These are phyloP conservation scores for Rotaria magnacalcarata DNA, from an alignment of 2,888 invertebrate species.

Conservation along the genomic window DNA sequence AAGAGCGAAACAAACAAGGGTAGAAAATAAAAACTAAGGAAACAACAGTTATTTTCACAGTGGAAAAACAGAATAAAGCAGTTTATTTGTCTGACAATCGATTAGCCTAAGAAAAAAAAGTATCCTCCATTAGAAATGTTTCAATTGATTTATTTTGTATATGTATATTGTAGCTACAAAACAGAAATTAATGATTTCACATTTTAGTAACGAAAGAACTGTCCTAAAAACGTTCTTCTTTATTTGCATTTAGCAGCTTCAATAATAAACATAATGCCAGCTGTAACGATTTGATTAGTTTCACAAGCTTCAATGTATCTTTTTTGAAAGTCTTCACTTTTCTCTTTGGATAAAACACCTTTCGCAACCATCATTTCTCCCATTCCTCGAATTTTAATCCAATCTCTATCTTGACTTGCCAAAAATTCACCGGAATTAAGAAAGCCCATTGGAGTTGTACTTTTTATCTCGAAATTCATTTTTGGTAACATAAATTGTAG, in stretches of 20 bases:
- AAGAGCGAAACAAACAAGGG: too few species aligned
- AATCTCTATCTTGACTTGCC: constrained; percentile 19
- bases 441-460: neutral
- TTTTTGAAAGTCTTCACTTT: neutral
- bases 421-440: neutral
- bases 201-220: too few species aligned
- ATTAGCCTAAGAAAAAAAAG: too few species aligned
- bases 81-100: too few species aligned
- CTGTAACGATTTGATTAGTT: neutral
- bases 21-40: too few species aligned
- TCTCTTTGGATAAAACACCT: neutral
- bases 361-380: neutral
- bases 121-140: neutral
- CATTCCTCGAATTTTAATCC: neutral
- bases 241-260: neutral
- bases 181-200: too few species aligned
- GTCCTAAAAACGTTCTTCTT: neutral
- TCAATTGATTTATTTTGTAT: too few species aligned
- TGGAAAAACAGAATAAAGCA: too few species aligned
- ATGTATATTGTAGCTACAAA: too few species aligned
- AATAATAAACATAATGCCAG: neutral
- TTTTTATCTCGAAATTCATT: neutral
- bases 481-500: neutral
- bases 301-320: constrained; percentile 17
- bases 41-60: too few species aligned